Percentiles rank a stretch among this genome's conserved stretches.
Evolutionary conservation across 1,140 invertebrate genomes (phyloP).

Genomic region (Tachypleus tridentatus): DNA sequence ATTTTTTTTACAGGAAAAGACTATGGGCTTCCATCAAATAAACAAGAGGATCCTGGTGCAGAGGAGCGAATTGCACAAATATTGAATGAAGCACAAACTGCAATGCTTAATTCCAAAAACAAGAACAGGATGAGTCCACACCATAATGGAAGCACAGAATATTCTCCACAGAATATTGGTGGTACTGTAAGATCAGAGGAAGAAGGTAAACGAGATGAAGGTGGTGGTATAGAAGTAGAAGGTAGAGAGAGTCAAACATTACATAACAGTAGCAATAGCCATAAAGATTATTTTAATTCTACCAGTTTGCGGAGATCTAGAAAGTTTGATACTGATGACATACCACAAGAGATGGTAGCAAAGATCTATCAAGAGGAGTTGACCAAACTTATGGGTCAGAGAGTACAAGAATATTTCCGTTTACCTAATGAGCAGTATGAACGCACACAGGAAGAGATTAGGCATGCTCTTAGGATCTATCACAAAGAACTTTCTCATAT

Average conservation of each 20-base stretch:
- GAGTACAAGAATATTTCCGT: conserved; percentile 24
- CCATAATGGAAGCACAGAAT: no score
- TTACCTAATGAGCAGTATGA: conserved; percentile 38
- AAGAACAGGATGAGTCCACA: conserved; percentile 12
- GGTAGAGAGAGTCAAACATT: not conserved
- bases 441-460: conserved; percentile 68
- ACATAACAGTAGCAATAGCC: not conserved
- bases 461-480: conserved; percentile 79
- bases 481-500: conserved; percentile 79
- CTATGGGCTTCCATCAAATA: conserved; percentile 48
- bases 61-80: conserved; percentile 91
- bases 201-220: not conserved
- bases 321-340: conserved; percentile 70
- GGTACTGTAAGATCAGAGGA: no score
- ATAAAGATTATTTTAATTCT: not conserved
- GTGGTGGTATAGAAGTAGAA: not conserved
- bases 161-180: no score
- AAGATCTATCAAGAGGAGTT: conserved; percentile 94
- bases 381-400: conserved; percentile 69
- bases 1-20: conserved; percentile 14
- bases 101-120: conserved; percentile 31
- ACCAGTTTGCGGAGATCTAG: conserved; percentile 5
- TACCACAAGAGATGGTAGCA: conserved; percentile 92
- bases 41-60: conserved; percentile 58
- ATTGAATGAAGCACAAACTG: conserved; percentile 62